A percentile compares a stretch with the other conserved stretches of the same genome.
Evolutionary conservation across 2,113 vertebrate genomes (phyloP).

Genomic region (Leptobrachium ailaonicum): DNA sequence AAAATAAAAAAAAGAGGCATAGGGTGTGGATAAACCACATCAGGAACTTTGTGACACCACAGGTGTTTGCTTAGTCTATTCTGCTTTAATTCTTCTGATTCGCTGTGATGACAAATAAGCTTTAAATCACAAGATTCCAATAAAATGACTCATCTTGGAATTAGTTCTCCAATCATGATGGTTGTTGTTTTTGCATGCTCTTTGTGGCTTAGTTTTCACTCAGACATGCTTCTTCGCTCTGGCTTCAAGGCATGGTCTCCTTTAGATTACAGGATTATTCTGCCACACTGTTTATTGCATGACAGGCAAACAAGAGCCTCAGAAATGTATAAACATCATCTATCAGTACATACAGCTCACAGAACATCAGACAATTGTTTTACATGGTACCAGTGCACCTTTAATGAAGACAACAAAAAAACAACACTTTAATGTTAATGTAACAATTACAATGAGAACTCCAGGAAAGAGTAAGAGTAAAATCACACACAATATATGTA

Average conservation of each 20-base stretch:
- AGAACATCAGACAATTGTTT: too few relatives aligned
- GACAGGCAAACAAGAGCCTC: background rate
- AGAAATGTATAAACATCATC: too few relatives aligned
- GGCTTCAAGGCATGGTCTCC: constrained; percentile 1
- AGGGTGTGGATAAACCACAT: background rate
- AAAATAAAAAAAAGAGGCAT: background rate
- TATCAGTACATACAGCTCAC: too few relatives aligned
- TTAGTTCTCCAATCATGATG: constrained; percentile 2
- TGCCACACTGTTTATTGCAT: background rate
- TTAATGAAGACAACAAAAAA: too few relatives aligned
- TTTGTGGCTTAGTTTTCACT: constrained; percentile 3
- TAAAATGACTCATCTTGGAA: constrained; percentile 13
- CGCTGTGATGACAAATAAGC: constrained; percentile 23
- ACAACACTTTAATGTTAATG: too few relatives aligned
- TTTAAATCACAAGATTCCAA: constrained; percentile 24
- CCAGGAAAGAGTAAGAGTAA: too few relatives aligned
- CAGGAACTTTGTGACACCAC: constrained; percentile 2
- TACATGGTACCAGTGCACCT: too few relatives aligned
- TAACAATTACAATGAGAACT: too few relatives aligned
- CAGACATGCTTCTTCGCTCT: background rate
- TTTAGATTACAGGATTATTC: background rate
- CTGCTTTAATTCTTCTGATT: constrained; percentile 17
- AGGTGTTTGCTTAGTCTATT: constrained; percentile 13
- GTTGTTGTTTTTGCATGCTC: background rate
- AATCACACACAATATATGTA: too few relatives aligned